A percentile compares a stretch with the other conserved stretches of the same genome.
Conservation (phyloP, 23 tunicate genomes). For the Pegea sp. region DNA sequence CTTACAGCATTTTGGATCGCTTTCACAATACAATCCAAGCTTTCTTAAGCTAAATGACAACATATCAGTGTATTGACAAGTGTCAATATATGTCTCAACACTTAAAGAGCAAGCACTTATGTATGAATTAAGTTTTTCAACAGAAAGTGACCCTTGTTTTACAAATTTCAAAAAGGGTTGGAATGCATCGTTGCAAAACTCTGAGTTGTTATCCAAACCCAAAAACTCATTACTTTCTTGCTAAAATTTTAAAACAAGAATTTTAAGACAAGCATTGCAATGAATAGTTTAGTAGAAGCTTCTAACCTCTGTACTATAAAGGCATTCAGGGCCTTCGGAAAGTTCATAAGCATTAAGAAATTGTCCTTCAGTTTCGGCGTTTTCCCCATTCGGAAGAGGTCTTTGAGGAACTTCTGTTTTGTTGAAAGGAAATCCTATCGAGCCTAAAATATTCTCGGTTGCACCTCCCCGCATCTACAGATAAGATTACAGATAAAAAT, state of each 20-base stretch:
- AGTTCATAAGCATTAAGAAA: neutral
- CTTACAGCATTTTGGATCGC: neutral
- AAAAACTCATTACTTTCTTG: too few relatives aligned
- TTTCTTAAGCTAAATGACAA: neutral
- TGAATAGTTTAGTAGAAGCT: too few relatives aligned
- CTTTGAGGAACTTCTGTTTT: neutral
- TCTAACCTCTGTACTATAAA: neutral
- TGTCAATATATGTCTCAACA: neutral
- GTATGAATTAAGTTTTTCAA: neutral
- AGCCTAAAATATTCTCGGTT: neutral
- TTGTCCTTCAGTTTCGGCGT: neutral
- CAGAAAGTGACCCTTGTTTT: neutral
- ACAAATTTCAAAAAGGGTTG: neutral
- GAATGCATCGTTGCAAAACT: neutral
- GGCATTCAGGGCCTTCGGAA: neutral
- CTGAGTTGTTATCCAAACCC: too few relatives aligned
- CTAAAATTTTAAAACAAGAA: too few relatives aligned
- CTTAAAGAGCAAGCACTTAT: neutral
- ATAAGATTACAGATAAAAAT: neutral
- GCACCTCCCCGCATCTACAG: slow-evolving; percentile 1
- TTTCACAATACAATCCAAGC: neutral
- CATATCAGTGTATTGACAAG: slow-evolving; percentile 1
- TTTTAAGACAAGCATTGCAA: too few relatives aligned
- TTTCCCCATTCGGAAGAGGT: neutral
- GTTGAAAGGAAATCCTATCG: neutral